Base-by-base conservation (phyloP, 2,888 invertebrate species). In the Aethes cnicana region DNA sequence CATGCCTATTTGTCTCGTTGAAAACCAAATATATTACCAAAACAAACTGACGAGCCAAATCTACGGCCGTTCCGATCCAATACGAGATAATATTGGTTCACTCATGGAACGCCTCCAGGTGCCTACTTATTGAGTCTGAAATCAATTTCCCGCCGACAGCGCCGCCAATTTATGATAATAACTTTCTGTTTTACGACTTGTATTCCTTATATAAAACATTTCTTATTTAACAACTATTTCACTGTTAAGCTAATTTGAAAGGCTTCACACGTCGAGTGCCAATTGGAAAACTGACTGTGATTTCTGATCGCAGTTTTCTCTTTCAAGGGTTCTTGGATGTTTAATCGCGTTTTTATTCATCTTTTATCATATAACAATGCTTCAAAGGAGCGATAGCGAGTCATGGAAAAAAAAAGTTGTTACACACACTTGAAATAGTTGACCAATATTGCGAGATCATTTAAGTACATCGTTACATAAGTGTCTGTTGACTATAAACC, bases 91-190 rank as follows among this genome's bases (percentile, higher is more conserved):
- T 17, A 14, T 16, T 32, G 25, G 21, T 33, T 32, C 46, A 11
- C 39, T 18, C 26, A 17, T 32, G 16, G 18, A 52, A 46, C 33
- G 39, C 39, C 33, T 46, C 21, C 49, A 49, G 48, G 49, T 44
- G 37, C 17, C 18, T 46, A 53, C 53, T 59, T 59, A 57, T 56
- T 47, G 58, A 54, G 47, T 37, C 55, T 55, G 60, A 69, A 76
- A 73, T 76, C 73, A 69, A 77, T 73, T 76, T 65, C 59, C 61
- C 49, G 50, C 59, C 63, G 65, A 69, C 73, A 63, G 62, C 61
- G 57, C 57, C 59, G 58, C 59, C 69, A 69, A 77, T 79, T 76
- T 77, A 77, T 72, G 71, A 69, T 74, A 73, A 76, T 74, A 69
- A 72, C 69, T 68, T 73, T 69, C 62, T 67, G 67, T 66, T 78